Conservation (phyloP, 2,888 invertebrate genomes). For the Ctenicera cuprea region DNA sequence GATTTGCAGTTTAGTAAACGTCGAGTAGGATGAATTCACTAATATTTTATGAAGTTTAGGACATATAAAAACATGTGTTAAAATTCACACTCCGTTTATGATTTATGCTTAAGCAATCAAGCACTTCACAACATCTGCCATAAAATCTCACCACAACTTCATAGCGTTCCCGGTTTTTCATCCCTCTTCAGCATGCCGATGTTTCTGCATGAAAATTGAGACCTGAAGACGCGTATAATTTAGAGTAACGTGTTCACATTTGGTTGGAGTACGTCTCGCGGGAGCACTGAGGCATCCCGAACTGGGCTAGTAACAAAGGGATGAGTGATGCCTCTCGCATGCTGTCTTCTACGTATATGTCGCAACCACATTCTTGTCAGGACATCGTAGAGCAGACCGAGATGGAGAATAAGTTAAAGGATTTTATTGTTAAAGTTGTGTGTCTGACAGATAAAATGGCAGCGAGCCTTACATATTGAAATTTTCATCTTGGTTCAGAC, state of each 20-base stretch:
- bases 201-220: conserved; percentile 55
- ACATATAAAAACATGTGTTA: conserved; percentile 13
- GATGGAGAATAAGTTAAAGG: conserved; percentile 48
- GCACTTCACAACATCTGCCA: conserved; percentile 57
- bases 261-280: conserved; percentile 57
- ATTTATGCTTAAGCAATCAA: conserved; percentile 56
- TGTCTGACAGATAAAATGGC: conserved; percentile 48
- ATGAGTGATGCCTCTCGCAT: conserved; percentile 58
- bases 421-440: conserved; percentile 49
- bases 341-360: conserved; percentile 56
- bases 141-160: conserved; percentile 53
- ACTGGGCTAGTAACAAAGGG: conserved; percentile 57
- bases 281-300: conserved; percentile 57
- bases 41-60: conserved; percentile 1
- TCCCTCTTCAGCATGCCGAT: conserved; percentile 40
- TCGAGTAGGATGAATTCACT: not conserved
- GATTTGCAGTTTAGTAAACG: not conserved
- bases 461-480: conserved; percentile 47
- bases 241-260: conserved; percentile 60
- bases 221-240: conserved; percentile 58
- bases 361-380: conserved; percentile 57
- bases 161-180: conserved; percentile 41
- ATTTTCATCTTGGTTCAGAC: conserved; percentile 41
- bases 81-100: conserved; percentile 41
- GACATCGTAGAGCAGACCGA: conserved; percentile 32